Evolutionary conservation across 1,140 invertebrate species (phyloP).

Genomic region (Augochlora pura): DNA sequence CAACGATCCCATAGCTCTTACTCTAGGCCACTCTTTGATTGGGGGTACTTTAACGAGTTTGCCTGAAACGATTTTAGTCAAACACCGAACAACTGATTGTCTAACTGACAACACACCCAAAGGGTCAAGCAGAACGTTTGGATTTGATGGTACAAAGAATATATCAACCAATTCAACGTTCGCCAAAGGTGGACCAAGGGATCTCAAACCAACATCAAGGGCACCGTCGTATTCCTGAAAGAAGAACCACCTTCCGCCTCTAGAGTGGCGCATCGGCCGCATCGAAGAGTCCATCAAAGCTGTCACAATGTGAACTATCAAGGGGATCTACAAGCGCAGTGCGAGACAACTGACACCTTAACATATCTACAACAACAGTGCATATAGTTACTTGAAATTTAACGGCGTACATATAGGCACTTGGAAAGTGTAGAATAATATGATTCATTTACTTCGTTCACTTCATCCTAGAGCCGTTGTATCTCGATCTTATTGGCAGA

Average conservation of each 20-base stretch:
- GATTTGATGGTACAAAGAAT: conserved; percentile 3
- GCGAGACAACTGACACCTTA: not conserved
- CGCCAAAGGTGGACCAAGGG: not conserved
- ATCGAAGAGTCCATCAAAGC: not conserved
- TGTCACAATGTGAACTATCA: not conserved
- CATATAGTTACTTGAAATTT: no score
- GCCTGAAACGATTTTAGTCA: not conserved
- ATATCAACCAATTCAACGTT: not conserved
- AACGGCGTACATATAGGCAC: no score
- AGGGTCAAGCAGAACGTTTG: conserved; percentile 11
- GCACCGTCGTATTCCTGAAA: not conserved
- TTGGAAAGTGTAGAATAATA: no score
- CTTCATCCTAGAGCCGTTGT: no score
- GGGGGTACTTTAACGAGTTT: not conserved
- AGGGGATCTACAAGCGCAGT: not conserved
- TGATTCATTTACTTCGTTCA: no score
- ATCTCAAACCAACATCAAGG: not conserved
- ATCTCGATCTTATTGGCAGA: no score
- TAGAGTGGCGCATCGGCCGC: not conserved
- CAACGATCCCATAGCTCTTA: not conserved
- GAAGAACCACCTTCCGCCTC: not conserved
- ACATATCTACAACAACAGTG: no score
- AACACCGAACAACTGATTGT: not conserved
- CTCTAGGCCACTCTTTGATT: conserved; percentile 9
- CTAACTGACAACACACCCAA: not conserved